These are phyloP conservation scores for Aegypius monachus DNA, from an alignment of 2,113 vertebrate species.

Conservation along the genomic window DNA sequence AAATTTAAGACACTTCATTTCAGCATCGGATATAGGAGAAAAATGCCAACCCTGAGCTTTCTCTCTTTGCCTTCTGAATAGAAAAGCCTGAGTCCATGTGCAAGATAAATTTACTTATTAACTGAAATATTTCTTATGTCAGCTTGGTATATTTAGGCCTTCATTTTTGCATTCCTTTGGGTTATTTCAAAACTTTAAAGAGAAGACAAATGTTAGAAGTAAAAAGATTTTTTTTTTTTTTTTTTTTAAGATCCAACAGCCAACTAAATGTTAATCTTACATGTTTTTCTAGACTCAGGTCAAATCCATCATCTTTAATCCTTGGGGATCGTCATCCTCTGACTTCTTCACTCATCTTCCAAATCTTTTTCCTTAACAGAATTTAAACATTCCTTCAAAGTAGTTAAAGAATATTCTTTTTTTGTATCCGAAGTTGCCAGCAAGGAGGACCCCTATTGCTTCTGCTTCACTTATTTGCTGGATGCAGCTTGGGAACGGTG, in stretches of 20 bases:
- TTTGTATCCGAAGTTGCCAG: background rate
- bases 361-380: slow-evolving; percentile 9
- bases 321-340: background rate
- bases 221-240: background rate
- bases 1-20: background rate
- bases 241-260: background rate
- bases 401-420: background rate
- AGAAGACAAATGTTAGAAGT: slow-evolving; percentile 1
- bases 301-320: slow-evolving; percentile 41
- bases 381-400: slow-evolving; percentile 30
- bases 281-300: slow-evolving; percentile 6
- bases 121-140: slow-evolving; percentile 1
- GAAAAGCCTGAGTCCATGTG: background rate
- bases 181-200: slow-evolving; percentile 43
- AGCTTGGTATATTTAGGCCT: background rate
- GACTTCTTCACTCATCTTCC: slow-evolving; percentile 17
- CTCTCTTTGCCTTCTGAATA: background rate
- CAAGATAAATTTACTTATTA: slow-evolving; percentile 6
- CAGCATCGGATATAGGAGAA: background rate
- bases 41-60: background rate
- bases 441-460: background rate
- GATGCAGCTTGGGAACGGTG: background rate
- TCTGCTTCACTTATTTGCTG: background rate
- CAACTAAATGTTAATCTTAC: background rate
- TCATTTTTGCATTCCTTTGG: slow-evolving; percentile 15